Conservation (phyloP, 2,888 invertebrate species). For the Uloborus plumipes region DNA sequence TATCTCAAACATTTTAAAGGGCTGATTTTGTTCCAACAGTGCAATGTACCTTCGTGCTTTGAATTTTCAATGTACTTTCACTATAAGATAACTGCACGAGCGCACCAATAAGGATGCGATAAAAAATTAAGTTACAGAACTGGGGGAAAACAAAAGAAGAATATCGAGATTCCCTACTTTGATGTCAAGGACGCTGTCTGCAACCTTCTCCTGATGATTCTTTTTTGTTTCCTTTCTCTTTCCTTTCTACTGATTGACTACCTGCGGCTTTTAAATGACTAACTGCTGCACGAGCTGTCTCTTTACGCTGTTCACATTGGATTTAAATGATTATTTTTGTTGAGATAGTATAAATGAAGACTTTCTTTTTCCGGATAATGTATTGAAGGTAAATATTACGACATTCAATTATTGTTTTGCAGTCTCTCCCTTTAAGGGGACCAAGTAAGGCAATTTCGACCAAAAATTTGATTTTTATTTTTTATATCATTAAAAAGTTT, state of each 20-base stretch:
- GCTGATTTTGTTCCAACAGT: background rate
- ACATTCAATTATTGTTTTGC: too few species aligned
- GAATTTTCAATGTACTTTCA: constrained; percentile 24
- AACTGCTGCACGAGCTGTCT: too few species aligned
- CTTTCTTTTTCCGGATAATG: too few species aligned
- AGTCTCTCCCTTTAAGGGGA: too few species aligned
- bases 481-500: too few species aligned
- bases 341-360: too few species aligned
- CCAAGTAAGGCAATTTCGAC: too few species aligned
- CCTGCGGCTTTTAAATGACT: too few species aligned
- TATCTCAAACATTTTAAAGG: background rate
- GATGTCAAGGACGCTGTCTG: constrained; percentile 36
- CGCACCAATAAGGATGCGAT: constrained; percentile 8
- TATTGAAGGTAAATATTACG: too few species aligned
- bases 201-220: constrained; percentile 17
- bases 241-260: constrained; percentile 3
- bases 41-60: constrained; percentile 12
- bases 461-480: too few species aligned
- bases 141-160: constrained; percentile 11
- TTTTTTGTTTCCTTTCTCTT: constrained; percentile 24
- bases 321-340: too few species aligned
- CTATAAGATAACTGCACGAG: constrained; percentile 11
- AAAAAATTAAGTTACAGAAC: constrained; percentile 21
- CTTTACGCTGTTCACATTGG: too few species aligned
- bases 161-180: background rate